These are phyloP conservation scores for Diarsia brunnea DNA, from an alignment of 2,888 invertebrate species.

Conservation along the genomic window DNA sequence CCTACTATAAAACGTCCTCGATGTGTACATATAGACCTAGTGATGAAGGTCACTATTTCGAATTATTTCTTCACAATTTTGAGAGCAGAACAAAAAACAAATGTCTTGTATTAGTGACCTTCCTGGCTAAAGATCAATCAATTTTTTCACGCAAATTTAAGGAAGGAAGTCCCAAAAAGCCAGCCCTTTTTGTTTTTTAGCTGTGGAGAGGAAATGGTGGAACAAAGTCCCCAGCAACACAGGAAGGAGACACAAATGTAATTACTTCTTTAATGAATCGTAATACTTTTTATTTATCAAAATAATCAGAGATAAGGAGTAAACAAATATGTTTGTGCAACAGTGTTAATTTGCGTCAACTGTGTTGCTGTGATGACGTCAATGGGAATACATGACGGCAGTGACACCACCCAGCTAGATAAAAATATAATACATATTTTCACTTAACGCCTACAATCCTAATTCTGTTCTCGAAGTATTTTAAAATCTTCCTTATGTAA, in stretches of 20 bases:
- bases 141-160: neutral
- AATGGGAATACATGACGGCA: constrained; percentile 34
- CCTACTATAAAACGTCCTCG: no score
- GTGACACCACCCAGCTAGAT: constrained; percentile 15
- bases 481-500: neutral
- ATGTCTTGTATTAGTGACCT: neutral
- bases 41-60: neutral
- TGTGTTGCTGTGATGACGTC: constrained; percentile 29
- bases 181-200: neutral
- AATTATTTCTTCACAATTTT: neutral
- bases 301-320: constrained; percentile 2
- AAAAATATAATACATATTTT: constrained; percentile 20
- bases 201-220: neutral
- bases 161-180: neutral
- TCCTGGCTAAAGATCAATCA: neutral
- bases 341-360: constrained; percentile 16
- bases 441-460: constrained; percentile 1
- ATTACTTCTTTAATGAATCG: neutral
- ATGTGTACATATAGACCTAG: no score
- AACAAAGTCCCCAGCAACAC: neutral
- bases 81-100: neutral
- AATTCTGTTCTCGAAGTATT: neutral
- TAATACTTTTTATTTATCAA: constrained; percentile 7
- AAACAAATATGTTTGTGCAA: neutral
- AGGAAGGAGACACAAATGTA: neutral